phyloP scores from a whole-genome alignment of 2,888 invertebrate species.

The Drosophila monieri region DNA sequence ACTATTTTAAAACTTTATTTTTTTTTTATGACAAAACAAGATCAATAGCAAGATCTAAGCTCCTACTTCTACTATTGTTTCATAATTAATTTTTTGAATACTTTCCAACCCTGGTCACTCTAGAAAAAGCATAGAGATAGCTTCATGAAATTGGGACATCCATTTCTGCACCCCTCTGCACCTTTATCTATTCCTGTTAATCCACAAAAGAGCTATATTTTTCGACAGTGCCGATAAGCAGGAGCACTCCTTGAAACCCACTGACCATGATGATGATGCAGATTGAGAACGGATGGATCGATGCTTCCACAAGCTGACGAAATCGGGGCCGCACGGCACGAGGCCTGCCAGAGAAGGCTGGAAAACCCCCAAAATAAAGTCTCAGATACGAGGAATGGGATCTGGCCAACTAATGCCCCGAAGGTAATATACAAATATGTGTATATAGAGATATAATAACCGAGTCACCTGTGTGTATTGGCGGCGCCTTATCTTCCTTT shows the following conservation, averaged over 20 bases:
- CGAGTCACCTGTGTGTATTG: slow-evolving; percentile 2
- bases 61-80: too few species aligned
- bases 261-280: slow-evolving; percentile 74
- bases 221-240: slow-evolving; percentile 2
- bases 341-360: slow-evolving; percentile 20
- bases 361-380: slow-evolving; percentile 33
- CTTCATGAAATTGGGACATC: too few species aligned
- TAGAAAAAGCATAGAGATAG: too few species aligned
- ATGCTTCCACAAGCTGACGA: slow-evolving; percentile 24
- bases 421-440: slow-evolving; percentile 1
- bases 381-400: slow-evolving; percentile 9
- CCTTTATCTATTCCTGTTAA: background rate
- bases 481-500: slow-evolving; percentile 13
- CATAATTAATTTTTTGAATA: too few species aligned
- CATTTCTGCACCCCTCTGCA: too few species aligned
- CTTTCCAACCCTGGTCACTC: too few species aligned
- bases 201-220: background rate
- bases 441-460: background rate
- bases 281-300: slow-evolving; percentile 28
- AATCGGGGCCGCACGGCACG: slow-evolving; percentile 25
- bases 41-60: too few species aligned
- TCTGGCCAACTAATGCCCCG: slow-evolving; percentile 14
- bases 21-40: too few species aligned
- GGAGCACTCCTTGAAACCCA: slow-evolving; percentile 43
- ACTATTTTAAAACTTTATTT: too few species aligned